Percentiles rank a stretch among this genome's conserved stretches.
These are phyloP conservation scores for Micromesistius poutassou DNA, from an alignment of 2,797 vertebrate genomes.

Conservation along the genomic window DNA sequence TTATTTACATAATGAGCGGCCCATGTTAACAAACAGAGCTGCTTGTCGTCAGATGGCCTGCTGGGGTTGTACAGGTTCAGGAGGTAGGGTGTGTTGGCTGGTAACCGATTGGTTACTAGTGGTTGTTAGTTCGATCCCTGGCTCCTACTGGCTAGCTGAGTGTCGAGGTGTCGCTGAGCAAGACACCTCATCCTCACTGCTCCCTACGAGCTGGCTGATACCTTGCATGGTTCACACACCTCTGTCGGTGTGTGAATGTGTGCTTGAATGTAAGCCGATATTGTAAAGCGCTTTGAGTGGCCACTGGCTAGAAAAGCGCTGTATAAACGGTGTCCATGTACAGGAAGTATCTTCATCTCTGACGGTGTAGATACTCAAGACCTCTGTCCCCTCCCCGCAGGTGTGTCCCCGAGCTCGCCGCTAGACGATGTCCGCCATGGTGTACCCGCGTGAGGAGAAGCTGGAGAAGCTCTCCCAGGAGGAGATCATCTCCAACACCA, in stretches of 20 bases:
- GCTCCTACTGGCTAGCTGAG: too few relatives aligned
- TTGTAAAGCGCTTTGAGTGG: too few relatives aligned
- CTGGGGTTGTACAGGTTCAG: neutral
- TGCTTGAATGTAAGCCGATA: too few relatives aligned
- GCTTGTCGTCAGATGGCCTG: neutral
- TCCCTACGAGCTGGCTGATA: too few relatives aligned
- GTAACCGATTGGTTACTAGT: too few relatives aligned
- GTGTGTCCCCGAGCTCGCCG: slow-evolving; percentile 57
- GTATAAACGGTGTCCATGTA: neutral
- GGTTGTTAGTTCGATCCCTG: too few relatives aligned
- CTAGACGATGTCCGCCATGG: slow-evolving; percentile 85
- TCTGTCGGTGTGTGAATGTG: too few relatives aligned
- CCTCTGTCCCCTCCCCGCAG: slow-evolving; percentile 35
- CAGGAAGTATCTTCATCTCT: neutral
- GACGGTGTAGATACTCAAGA: neutral
- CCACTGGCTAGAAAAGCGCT: too few relatives aligned
- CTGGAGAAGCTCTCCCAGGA: slow-evolving; percentile 95
- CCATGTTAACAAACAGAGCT: neutral
- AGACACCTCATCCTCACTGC: too few relatives aligned
- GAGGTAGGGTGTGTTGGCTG: too few relatives aligned
- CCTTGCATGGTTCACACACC: too few relatives aligned
- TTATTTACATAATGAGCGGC: neutral
- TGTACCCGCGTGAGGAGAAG: slow-evolving; percentile 90
- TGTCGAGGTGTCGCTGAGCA: too few relatives aligned
- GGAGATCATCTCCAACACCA: slow-evolving; percentile 98